Evolutionary conservation across 2,797 vertebrate genomes (phyloP).

Genomic region (Paramormyrops hopkinsi): DNA sequence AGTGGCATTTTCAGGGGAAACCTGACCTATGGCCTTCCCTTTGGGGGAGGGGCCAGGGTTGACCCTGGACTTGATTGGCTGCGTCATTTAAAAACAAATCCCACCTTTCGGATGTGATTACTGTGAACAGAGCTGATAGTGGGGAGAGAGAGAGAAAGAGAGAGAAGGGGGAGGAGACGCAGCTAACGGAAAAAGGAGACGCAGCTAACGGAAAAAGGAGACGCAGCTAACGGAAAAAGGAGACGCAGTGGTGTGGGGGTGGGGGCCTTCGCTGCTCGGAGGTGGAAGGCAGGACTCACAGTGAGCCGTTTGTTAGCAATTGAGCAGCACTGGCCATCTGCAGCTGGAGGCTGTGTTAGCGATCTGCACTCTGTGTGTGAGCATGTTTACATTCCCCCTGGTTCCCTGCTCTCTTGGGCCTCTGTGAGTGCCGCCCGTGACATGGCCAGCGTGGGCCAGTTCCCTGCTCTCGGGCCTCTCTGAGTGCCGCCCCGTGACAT

Average conservation of each 20-base stretch:
- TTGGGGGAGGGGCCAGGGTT: not conserved
- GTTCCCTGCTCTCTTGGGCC: not conserved
- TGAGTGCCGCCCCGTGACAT: not conserved
- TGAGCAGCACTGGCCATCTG: constrained; percentile 64
- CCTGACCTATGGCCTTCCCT: not conserved
- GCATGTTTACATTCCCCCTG: not conserved
- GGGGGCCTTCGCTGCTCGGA: not conserved
- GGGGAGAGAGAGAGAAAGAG: not conserved
- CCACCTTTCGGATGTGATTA: not conserved
- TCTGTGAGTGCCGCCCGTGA: not conserved
- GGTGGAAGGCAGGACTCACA: not conserved
- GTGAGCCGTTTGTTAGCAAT: constrained; percentile 51
- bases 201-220: not conserved
- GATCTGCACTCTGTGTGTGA: constrained; percentile 7
- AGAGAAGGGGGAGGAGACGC: not conserved
- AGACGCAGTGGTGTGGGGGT: not conserved
- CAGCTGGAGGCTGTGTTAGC: constrained; percentile 29
- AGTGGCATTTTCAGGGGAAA: not conserved
- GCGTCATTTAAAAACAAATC: not conserved
- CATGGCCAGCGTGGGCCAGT: too few relatives aligned
- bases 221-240: not conserved
- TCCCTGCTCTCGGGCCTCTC: not conserved
- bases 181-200: not conserved
- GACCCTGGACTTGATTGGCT: not conserved
- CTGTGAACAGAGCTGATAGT: not conserved